Base-by-base conservation (phyloP, 2,797 vertebrate genomes). In the Sebastes hubbsi region DNA sequence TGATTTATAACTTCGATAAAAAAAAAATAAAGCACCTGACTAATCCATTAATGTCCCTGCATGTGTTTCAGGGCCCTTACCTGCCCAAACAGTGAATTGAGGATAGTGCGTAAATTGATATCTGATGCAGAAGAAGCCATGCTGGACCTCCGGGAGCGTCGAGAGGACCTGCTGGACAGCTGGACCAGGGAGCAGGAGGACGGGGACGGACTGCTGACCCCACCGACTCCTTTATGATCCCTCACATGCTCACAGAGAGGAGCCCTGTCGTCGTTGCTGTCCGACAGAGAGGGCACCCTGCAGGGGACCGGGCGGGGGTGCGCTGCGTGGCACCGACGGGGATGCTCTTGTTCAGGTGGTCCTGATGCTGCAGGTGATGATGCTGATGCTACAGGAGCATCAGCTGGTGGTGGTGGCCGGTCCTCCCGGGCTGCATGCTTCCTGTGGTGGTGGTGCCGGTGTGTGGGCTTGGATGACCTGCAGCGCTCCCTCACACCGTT, bases 81-180 rank as follows among this genome's bases (percentile, higher is more conserved):
- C 98, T 99, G 98, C n/a, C 98, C 98, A 78, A 98, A 99, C 83
- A 98, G 97, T 20, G 98, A 97, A 94, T 95, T 97, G 77, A 99
- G 97, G 91, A 97, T 97, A 63, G 97, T 97, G 86, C 95, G 96
- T 80, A 98, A 94, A 75, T 95, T 93, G 66, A 97, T 94, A 75
- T 98, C 97, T 10, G 95, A 93, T 46, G 96, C 95, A 25, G 92
- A 95, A 3, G 96, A 96, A 27, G 94, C 95, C 46, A 95, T 92
- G 56, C 95, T 96, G 89, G 95, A 95, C 94, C 96, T 93, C 83
- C 94, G 83, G 71, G 96, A 95, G 77, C 95, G 95, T 27, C 96
- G 90, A 3, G 96, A 96, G 66, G 94, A 96, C 89, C 95, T 95
- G 90, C 95, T 95, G 88, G 96, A 95, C 82, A 94, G 93, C 69